Base-by-base conservation (phyloP, 2,113 vertebrate species). In the Perccottus glenii region DNA sequence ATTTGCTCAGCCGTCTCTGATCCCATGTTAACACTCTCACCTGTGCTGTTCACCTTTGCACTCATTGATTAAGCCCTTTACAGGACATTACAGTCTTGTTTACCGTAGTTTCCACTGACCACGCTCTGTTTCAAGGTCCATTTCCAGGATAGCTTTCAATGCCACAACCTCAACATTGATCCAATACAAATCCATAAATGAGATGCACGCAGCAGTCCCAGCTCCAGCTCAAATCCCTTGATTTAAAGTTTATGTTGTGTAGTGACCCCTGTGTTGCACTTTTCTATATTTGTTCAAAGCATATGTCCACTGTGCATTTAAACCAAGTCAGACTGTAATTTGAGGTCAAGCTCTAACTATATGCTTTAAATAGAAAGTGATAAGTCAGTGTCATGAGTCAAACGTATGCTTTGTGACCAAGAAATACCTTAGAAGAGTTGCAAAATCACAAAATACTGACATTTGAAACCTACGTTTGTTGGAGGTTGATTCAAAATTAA, bases 1-100 rank as follows among this genome's bases (percentile, higher is more conserved):
- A 5, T 81, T 78, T 71, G 19, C 66, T 66, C 66, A 58, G 33
- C 60, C 70, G 73, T 56, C 78, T 74, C 64, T 7, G 57, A 59
- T 38, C 68, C 36, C 6, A 69, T 73, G 27, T 51, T 42, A 64
- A 45, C 15, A 6, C 19, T 35, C 59, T 45, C 19, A 46, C 75
- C 77, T 52, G 38, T 52, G 60, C 38, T 0, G 50, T 27, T n/a
- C 59, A 53, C 70, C 49, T 61, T 47, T 63, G 46, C 73, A 42
- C 59, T 6, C 11, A 38, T 52, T 19, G 59, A 72, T 67, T 7
- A 4, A 47, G 40, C 60, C 40, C 7, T 63, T 11, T 71, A 57
- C 43, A 27, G 19, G 19, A 16, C 58, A 36, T 3, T 40, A 45
- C 38, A 40, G 15, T 36, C 42, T 11, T 62, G 63, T 64, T 67